Evolutionary conservation across 2,888 invertebrate species (phyloP), one percentile per base, ranked within the genome.

Genomic region (Caenorhabditis sp.): DNA sequence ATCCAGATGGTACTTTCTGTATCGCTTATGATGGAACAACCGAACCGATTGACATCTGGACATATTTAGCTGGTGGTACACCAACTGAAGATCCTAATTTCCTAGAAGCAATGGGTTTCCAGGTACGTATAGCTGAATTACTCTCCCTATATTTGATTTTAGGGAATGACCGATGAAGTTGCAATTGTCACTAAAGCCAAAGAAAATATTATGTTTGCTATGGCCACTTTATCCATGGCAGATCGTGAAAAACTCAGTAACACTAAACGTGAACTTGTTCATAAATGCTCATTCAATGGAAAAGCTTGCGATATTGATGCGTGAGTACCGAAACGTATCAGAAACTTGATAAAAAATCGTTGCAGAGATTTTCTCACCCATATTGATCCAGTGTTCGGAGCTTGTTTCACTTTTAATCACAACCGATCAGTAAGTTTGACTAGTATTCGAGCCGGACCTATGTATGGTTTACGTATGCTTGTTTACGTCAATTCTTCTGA

Each of bases 91-190:
- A 84, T 53, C 79, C 83, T 0, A 78, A 77, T 12, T 86, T 86
- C 67, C 56, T 86, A 5, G 83, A 84, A 63, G 86, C 86, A 59
- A 84, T 86, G 84, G 86, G 86, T 64, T 86, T 86, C 59, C 63
- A 72, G 63, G 86, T 84, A 56, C 58, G 14, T 0, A 4, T 53
- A n/a, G 20, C 49, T 14, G 17, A 10, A 38, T 12, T 36, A 25
- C 14, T 61, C 43, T 59, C 17, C 65, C 43, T 59, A n/a, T 14
- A n/a, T 20, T 50, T 36, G 25, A 63, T n/a, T 59, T 56, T 36
- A 86, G 86, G 84, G 84, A 49, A 86, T 87, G 84, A 85, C 83
- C 4, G 87, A 87, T 74, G 87, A 87, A 77, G 87, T 87, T 26
- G 87, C 87, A 1, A 86, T 87, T 65, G 86, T 86, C 0, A 87